Base-by-base conservation (phyloP, 1,140 invertebrate species). In the Acromyrmex echinatior region DNA sequence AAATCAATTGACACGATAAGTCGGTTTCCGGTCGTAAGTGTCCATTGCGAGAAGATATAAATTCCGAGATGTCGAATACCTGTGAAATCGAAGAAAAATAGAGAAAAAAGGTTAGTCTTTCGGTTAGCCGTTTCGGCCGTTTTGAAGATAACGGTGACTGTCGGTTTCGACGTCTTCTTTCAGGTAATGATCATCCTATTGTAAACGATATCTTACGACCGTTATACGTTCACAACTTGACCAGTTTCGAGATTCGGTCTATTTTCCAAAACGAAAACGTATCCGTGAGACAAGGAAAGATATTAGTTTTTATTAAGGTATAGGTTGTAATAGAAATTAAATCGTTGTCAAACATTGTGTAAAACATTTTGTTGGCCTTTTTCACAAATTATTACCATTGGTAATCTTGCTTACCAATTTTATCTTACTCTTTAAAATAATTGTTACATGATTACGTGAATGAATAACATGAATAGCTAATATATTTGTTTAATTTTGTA, bases 171-270 rank as follows among this genome's bases (percentile, higher is more conserved):
- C 18, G n/a, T 28, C 31, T 71, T 58, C 31, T 28, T 56, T 49
- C 49, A 81, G 65, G 63, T 80, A 81, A 56, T 70, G 31, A 74
- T 66, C 39, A 1, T 66, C 51, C 21, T 1, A 7, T 71, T 63
- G 21, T 63, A 76, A 84, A 77, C 28, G 49, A 77, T 84, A 28
- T 10, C 35, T 73, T 45, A n/a, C 35, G 25, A 45, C 79, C 31
- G 45, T 56, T 28, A 12, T 3, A 73, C 31, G n/a, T 82, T 49
- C 5, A 45, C 10, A 31, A 49, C 12, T 18, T 35, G 49, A 71
- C 62, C 78, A 28, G 18, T 28, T 70, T 12, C 3, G 25, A 25
- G 25, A 25, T 25, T 49, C 12, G 58, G 0, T 3, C n/a, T 14
- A 28, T 51, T 68, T 10, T 5, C 78, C 0, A 14, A 9, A 35